phyloP scores from a whole-genome alignment of 2,797 vertebrate genomes.

The Acropternis orthonyx region DNA sequence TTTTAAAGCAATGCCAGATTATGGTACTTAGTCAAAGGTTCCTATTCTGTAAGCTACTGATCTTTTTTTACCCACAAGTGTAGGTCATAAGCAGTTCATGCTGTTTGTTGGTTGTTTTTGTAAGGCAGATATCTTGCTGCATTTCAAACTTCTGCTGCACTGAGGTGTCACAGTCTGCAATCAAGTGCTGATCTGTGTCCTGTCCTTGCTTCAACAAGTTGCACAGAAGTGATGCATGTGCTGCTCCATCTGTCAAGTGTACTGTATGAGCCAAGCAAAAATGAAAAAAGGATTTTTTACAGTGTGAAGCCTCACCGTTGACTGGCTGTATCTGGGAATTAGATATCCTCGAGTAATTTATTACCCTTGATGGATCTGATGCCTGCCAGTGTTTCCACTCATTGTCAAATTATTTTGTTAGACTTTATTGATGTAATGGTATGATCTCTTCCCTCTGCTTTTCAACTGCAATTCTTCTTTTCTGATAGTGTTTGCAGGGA shows the following conservation, averaged over 20 bases:
- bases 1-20: neutral
- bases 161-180: neutral
- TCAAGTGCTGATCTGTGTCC: neutral
- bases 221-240: neutral
- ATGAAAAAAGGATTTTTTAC: neutral
- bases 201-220: neutral
- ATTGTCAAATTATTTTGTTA: slow-evolving; percentile 19
- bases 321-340: neutral
- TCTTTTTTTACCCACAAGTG: neutral
- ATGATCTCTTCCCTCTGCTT: neutral
- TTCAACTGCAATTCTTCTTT: neutral
- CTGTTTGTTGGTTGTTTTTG: neutral
- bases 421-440: neutral
- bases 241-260: neutral
- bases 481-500: neutral
- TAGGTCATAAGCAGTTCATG: neutral
- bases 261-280: neutral
- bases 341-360: neutral
- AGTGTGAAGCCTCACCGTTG: neutral
- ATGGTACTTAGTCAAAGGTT: neutral
- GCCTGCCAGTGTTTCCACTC: neutral
- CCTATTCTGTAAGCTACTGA: neutral
- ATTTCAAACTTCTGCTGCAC: neutral
- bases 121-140: neutral
- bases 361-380: neutral